A percentile compares a stretch with the other conserved stretches of the same genome.
Conservation (phyloP, 2,113 vertebrate genomes). For the Larimichthys polyactis region DNA sequence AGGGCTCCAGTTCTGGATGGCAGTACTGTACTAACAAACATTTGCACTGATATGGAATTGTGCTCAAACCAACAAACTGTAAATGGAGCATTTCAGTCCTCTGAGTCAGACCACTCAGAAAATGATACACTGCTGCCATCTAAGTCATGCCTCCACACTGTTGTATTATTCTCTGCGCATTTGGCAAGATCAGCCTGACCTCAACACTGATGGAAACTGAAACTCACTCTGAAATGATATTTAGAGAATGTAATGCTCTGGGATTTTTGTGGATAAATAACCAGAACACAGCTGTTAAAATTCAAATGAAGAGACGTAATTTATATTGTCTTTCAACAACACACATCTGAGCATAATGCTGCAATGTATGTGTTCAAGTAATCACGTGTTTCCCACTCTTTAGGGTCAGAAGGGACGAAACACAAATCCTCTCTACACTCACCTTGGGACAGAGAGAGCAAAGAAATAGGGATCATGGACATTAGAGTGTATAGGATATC, state of each 20-base stretch:
- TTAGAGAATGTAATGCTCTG: conserved; percentile 19
- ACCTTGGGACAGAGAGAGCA: neutral
- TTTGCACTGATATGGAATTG: conserved; percentile 68
- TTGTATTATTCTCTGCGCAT: conserved; percentile 1
- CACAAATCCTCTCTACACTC: conserved; percentile 28
- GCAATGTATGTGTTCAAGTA: conserved; percentile 14
- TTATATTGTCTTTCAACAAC: conserved; percentile 10
- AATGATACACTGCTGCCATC: conserved; percentile 20
- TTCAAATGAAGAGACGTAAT: neutral
- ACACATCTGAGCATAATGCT: neutral
- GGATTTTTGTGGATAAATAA: conserved; percentile 33
- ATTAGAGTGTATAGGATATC: neutral
- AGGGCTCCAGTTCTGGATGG: conserved; percentile 68
- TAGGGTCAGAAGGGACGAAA: conserved; percentile 34
- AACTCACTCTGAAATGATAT: conserved; percentile 27
- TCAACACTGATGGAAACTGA: conserved; percentile 25
- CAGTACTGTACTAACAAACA: conserved; percentile 70
- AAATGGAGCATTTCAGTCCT: conserved; percentile 40
- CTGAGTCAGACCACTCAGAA: conserved; percentile 34
- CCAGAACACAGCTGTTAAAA: conserved; percentile 9
- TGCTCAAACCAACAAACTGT: conserved; percentile 53
- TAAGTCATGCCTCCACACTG: conserved; percentile 22
- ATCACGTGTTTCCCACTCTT: conserved; percentile 1
- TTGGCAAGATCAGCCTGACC: conserved; percentile 18
- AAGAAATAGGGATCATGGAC: neutral